Evolutionary conservation across 2,113 vertebrate species (phyloP), one percentile per base, ranked within the genome.

Genomic region (Zosterops borbonicus): DNA sequence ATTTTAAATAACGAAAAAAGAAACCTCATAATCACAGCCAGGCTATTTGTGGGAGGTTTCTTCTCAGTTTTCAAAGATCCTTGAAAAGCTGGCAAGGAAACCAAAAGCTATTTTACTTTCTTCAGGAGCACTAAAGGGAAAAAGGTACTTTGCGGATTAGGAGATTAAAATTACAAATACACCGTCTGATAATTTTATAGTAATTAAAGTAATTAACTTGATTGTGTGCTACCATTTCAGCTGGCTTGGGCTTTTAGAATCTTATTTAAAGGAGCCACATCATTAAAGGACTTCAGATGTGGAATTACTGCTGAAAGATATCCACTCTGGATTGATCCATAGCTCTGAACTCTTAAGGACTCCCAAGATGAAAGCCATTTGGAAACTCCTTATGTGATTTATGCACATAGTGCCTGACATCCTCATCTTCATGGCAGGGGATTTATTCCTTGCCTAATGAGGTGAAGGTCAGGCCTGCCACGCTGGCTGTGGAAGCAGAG

Each of bases 141-240:
- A 90, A 64, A 81, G 70, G 84, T 88, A 86, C 83, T 96, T 96
- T 95, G 64, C 0, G 18, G 96, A 95, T 95, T 87, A 95, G 79
- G 86, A 94, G 93, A 91, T 95, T 92, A 94, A 92, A 96, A 87
- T 94, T 85, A 93, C 89, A 92, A 95, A 92, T 85, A 73, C 59
- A 75, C 65, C 18, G 8, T 44, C 83, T 89, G 78, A 94, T 90
- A 83, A 95, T 95, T 92, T 94, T 58, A 52, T 59, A 87, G 95
- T 11, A 95, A 96, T 97, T 96, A 95, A 94, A 95, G 77, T 87
- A 17, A 93, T 96, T 94, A 83, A 78, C 83, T 71, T 65, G 59
- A 90, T 77, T 85, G 70, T 11, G 20, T 44, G 14, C 27, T 69
- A 82, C 82, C 29, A 74, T 87, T 93, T 76, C 85, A 90, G 52